Evolutionary conservation across 2,113 vertebrate genomes (phyloP).

Genomic region (Petroica traversi): DNA sequence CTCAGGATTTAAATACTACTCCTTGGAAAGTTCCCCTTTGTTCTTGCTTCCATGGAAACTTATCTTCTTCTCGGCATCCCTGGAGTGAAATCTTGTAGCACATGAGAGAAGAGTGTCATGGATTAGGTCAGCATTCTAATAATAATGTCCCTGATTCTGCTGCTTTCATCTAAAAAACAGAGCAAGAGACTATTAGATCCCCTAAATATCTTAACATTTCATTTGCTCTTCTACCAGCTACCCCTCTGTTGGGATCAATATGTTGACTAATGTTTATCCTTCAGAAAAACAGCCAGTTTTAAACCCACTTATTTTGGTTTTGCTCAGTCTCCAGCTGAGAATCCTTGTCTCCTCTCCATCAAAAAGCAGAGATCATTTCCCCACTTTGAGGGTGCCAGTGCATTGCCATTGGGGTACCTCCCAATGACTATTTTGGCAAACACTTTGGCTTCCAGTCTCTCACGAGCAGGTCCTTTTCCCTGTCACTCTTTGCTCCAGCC

Average conservation of each 20-base stretch:
- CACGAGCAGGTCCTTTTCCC: not conserved
- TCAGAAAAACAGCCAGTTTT: not conserved
- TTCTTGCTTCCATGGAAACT: not conserved
- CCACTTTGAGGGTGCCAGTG: fast-evolving
- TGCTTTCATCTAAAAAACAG: not conserved
- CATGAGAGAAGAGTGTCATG: not conserved
- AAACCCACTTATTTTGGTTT: not conserved
- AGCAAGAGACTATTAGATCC: not conserved
- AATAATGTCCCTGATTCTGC: not conserved
- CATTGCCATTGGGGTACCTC: not conserved
- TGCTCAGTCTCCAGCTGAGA: not conserved
- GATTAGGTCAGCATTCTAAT: not conserved
- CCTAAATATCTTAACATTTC: not conserved
- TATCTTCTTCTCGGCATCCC: not conserved
- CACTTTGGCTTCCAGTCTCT: not conserved
- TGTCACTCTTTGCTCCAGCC: not conserved
- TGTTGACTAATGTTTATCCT: not conserved
- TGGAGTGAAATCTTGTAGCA: not conserved
- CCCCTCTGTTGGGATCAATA: not conserved
- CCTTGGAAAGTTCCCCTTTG: not conserved
- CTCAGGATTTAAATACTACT: not conserved
- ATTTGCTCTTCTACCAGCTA: not conserved
- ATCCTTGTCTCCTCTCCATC: not conserved
- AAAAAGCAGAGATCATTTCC: not conserved
- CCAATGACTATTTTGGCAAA: not conserved